Base-by-base conservation (phyloP, 1,140 invertebrate genomes). In the Drosophila arawakana region DNA sequence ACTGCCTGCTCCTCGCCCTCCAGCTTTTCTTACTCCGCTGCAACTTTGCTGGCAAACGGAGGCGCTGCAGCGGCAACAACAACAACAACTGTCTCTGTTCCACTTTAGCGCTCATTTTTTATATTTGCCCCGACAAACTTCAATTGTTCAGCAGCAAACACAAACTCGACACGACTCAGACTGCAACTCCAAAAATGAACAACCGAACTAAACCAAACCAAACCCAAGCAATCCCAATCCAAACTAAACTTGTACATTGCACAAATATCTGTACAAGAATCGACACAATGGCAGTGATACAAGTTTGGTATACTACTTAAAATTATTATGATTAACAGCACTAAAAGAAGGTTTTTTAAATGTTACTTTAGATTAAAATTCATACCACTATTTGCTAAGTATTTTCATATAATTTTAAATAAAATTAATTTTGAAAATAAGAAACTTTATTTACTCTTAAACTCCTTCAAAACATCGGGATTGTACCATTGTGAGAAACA, bases 101-200 rank as follows among this genome's bases (percentile, higher is more conserved):
- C 18, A 21, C 57, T 62, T 18, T 47, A 21, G n/a, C 46, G 72
- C 76, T 70, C 76, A 81, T 84, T 85, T 88, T 82, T 77, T 79
- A 88, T 82, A 80, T 80, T 82, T 80, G 58, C 76, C 80, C 73
- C 80, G 66, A 76, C 80, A 69, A 88, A 82, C 82, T 86, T 79
- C 82, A 85, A 86, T 85, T 85, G 82, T 85, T 86, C 81, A 81
- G 62, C 74, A 71, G 68, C 81, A 76, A 84, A 74, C 74, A 84
- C 72, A 73, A 15, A 43, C 25, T 15, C 49, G 57, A 62, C 47
- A 54, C 67, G 11, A 39, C 30, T 46, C 68, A 41, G 25, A 37
- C 65, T 67, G 34, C 18, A 11, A 59, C 66, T 60, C 10, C 35
- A 50, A 21, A 37, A 11, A 60, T 15, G 30, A 47, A 15, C 35